phyloP scores from a whole-genome alignment of 1,140 invertebrate genomes.

The Diorhabda elongata region DNA sequence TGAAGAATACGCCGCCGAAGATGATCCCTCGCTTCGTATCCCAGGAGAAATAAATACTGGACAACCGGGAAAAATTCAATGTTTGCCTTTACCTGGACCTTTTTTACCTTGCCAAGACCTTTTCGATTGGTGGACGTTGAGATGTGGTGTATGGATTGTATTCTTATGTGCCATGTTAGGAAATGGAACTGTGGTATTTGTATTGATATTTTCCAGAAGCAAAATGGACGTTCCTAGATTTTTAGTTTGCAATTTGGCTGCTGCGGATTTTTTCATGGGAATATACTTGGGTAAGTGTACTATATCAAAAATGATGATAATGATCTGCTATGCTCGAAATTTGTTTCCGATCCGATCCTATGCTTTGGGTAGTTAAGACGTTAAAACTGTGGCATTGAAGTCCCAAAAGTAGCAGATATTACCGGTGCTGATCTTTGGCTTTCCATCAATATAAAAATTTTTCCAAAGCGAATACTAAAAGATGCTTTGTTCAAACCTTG shows the following conservation, averaged over 20 bases:
- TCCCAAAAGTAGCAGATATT: too few relatives aligned
- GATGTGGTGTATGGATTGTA: slow-evolving; percentile 95
- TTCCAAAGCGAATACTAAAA: too few relatives aligned
- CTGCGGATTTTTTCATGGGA: slow-evolving; percentile 96
- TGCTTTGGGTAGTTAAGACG: too few relatives aligned
- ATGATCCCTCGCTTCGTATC: slow-evolving; percentile 48
- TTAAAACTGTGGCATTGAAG: too few relatives aligned
- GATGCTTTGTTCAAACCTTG: too few relatives aligned
- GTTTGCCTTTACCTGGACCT: slow-evolving; percentile 78
- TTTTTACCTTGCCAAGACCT: slow-evolving; percentile 94
- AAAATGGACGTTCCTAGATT: slow-evolving; percentile 96
- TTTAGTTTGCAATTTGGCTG: slow-evolving; percentile 93
- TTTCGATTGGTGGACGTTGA: slow-evolving; percentile 96
- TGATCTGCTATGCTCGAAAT: too few relatives aligned
- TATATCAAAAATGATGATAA: too few relatives aligned
- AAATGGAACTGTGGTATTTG: slow-evolving; percentile 94
- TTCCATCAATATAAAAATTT: too few relatives aligned
- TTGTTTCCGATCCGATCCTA: too few relatives aligned
- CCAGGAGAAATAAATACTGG: slow-evolving; percentile 32
- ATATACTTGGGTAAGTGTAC: slow-evolving; percentile 70
- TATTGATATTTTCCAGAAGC: slow-evolving; percentile 84
- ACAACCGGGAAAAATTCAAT: slow-evolving; percentile 57
- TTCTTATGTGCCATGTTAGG: slow-evolving; percentile 91
- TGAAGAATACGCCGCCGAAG: slow-evolving; percentile 73
- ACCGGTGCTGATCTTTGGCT: too few relatives aligned